phyloP scores from a whole-genome alignment of 2,797 vertebrate genomes.

The Lepilemur septentrionalis region DNA sequence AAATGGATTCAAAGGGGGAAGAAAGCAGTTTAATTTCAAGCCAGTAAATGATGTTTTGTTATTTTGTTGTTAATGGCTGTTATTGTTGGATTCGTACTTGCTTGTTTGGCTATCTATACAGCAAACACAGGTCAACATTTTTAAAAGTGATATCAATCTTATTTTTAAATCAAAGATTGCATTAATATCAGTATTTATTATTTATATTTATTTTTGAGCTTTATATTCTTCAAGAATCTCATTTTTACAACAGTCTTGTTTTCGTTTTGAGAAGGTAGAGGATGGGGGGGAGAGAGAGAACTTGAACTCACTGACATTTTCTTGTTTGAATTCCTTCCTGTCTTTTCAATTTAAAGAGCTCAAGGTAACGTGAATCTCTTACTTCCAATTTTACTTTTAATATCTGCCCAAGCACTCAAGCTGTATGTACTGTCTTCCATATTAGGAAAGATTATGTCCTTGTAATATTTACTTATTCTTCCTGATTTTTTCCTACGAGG shows the following conservation, averaged over 20 bases:
- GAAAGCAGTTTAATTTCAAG: neutral
- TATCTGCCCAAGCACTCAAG: neutral
- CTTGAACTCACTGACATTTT: neutral
- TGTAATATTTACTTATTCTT: neutral
- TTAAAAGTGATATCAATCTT: neutral
- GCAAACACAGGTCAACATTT: neutral
- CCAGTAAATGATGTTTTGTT: neutral
- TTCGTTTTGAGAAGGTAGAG: neutral
- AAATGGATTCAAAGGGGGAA: neutral
- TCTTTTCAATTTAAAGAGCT: slow-evolving; percentile 32
- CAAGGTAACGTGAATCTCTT: neutral
- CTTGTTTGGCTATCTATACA: neutral
- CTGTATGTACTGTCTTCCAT: neutral
- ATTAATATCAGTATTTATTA: neutral
- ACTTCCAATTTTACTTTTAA: slow-evolving; percentile 45
- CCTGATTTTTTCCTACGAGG: neutral
- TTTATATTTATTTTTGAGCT: neutral
- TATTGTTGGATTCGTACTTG: neutral
- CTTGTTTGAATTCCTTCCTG: neutral
- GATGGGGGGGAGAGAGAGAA: neutral
- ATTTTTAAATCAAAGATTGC: neutral
- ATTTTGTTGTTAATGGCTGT: neutral
- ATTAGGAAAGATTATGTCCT: neutral
- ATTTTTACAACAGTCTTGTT: neutral
- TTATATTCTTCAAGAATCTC: neutral